phyloP scores from a whole-genome alignment of 2,113 vertebrate genomes.

The Takifugu bimaculatus region DNA sequence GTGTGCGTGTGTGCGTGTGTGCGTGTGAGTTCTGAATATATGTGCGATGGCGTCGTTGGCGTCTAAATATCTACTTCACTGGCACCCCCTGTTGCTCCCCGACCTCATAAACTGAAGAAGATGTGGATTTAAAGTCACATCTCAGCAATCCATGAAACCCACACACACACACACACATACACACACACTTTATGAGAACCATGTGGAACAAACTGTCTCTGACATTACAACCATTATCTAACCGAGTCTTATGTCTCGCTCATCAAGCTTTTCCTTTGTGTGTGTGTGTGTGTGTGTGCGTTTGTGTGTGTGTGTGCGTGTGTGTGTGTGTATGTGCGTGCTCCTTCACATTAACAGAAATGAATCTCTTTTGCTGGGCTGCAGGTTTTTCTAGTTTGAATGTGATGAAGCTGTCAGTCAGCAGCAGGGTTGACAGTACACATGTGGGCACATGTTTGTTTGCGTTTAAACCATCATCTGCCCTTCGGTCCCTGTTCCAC shows the following conservation, averaged over 20 bases:
- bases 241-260: slow-evolving; percentile 54
- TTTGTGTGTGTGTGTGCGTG: slow-evolving; percentile 7
- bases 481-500: slow-evolving; percentile 19
- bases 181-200: slow-evolving; percentile 79
- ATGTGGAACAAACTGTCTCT: slow-evolving; percentile 83
- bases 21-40: slow-evolving; percentile 21
- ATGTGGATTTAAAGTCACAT: slow-evolving; percentile 71
- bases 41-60: slow-evolving; percentile 7
- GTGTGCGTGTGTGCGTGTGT: slow-evolving; percentile 3
- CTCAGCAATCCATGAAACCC: slow-evolving; percentile 44
- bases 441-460: slow-evolving; percentile 45
- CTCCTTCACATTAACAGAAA: slow-evolving; percentile 38
- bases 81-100: slow-evolving; percentile 6
- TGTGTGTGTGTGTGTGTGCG: slow-evolving; percentile 14
- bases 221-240: slow-evolving; percentile 71
- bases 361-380: slow-evolving; percentile 41
- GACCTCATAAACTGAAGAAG: slow-evolving; percentile 32
- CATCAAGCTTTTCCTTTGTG: slow-evolving; percentile 60
- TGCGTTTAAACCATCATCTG: slow-evolving; percentile 37
- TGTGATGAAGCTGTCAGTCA: slow-evolving; percentile 64
- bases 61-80: slow-evolving; percentile 45
- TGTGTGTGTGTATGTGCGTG: slow-evolving; percentile 32
- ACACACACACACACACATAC: background rate
- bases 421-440: slow-evolving; percentile 22
- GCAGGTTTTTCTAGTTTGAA: slow-evolving; percentile 22